Conservation (phyloP, 1,140 invertebrate genomes). For the Cyclargus thomasi region DNA sequence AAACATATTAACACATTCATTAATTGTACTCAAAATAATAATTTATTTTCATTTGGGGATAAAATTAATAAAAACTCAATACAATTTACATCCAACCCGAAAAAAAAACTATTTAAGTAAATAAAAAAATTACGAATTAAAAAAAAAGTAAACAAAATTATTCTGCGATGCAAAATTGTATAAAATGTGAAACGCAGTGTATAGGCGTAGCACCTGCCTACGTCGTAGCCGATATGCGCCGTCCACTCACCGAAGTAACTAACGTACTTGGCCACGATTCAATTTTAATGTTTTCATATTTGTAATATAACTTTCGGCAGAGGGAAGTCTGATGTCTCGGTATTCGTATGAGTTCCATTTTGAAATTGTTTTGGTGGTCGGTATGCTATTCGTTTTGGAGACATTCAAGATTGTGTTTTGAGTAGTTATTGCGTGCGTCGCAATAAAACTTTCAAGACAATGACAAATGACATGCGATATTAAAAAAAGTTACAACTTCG, state of each 20-base stretch:
- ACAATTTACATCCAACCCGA: not conserved
- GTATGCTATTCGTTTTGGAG: conserved; percentile 55
- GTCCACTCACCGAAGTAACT: conserved; percentile 45
- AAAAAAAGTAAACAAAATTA: too few species aligned
- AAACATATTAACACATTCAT: too few species aligned
- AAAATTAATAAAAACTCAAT: too few species aligned
- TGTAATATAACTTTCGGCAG: conserved; percentile 65
- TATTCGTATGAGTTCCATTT: conserved; percentile 67
- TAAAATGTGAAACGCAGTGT: conserved; percentile 14
- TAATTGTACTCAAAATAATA: too few species aligned
- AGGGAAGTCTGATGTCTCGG: conserved; percentile 63
- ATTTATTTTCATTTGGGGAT: too few species aligned
- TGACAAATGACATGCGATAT: conserved; percentile 57
- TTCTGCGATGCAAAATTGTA: not conserved
- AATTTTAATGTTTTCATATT: conserved; percentile 71
- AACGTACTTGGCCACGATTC: conserved; percentile 68
- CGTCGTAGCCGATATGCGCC: conserved; percentile 48
- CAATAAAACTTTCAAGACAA: conserved; percentile 68
- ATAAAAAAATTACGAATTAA: not conserved
- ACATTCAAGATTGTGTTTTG: conserved; percentile 49
- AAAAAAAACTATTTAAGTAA: not conserved
- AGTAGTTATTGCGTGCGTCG: conserved; percentile 55
- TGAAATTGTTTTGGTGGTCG: conserved; percentile 64
- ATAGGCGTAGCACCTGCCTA: conserved; percentile 26
- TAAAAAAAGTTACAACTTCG: conserved; percentile 5